Percentiles rank a stretch among this genome's conserved stretches.
Evolutionary conservation across 2,888 invertebrate genomes (phyloP).

Genomic region (Epirrita christyi): DNA sequence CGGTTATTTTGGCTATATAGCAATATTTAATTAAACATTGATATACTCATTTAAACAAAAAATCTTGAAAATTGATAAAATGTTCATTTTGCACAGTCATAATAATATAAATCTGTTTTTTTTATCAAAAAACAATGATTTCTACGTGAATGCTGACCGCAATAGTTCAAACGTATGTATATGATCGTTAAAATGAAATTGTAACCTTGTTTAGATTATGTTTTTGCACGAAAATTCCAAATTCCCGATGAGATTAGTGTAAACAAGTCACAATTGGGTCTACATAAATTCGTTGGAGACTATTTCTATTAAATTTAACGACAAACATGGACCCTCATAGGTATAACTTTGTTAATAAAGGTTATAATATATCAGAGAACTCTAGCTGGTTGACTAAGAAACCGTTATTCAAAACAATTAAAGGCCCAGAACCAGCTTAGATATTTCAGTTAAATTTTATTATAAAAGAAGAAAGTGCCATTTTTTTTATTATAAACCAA

Average conservation of each 20-base stretch:
- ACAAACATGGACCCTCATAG: constrained; percentile 70
- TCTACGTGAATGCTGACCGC: constrained; percentile 15
- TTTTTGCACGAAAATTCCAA: constrained; percentile 50
- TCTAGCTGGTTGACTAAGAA: constrained; percentile 45
- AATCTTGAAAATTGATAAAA: not conserved
- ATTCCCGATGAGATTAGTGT: constrained; percentile 57
- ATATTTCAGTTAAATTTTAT: too few species aligned
- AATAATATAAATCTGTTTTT: not conserved
- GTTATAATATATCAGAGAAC: constrained; percentile 66
- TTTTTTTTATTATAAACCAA: too few species aligned
- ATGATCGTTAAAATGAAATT: constrained; percentile 43
- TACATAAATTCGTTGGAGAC: constrained; percentile 70
- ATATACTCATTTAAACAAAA: too few species aligned
- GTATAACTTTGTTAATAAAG: constrained; percentile 80
- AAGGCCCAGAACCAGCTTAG: too few species aligned
- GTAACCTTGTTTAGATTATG: constrained; percentile 43
- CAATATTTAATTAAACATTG: too few species aligned
- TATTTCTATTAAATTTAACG: constrained; percentile 81
- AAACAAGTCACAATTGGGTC: constrained; percentile 55
- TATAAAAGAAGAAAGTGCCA: too few species aligned
- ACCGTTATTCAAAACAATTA: constrained; percentile 38
- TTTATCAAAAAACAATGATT: constrained; percentile 6
- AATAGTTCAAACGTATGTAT: constrained; percentile 22
- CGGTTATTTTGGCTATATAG: too few species aligned
- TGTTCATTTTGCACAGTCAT: not conserved